phyloP scores from a whole-genome alignment of 2,888 invertebrate genomes.

The Halictus quadricinctus region DNA sequence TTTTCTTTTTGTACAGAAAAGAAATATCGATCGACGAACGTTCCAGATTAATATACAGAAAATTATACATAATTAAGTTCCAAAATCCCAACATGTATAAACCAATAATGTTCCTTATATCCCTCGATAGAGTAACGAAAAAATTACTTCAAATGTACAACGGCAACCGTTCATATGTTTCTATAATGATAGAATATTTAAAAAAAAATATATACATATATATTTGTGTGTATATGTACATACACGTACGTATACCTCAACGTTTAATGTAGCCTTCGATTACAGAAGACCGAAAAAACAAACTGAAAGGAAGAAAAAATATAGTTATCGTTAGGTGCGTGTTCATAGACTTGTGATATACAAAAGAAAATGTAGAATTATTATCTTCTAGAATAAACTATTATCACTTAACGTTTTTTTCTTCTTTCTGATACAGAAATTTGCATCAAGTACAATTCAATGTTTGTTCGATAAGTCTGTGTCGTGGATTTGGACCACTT shows the following conservation, averaged over 20 bases:
- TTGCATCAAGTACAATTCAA: conserved; percentile 32
- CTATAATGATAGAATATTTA: not conserved
- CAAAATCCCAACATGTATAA: conserved; percentile 40
- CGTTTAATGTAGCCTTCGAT: conserved; percentile 25
- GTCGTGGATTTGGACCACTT: not conserved
- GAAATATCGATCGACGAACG: conserved; percentile 18
- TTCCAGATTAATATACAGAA: conserved; percentile 17
- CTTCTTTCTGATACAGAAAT: conserved; percentile 48
- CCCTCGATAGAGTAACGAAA: conserved; percentile 23
- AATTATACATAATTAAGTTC: conserved; percentile 21
- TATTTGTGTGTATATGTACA: not conserved
- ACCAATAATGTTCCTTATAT: conserved; percentile 45
- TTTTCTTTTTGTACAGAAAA: conserved; percentile 10
- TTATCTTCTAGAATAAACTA: conserved; percentile 31
- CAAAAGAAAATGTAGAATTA: conserved; percentile 24
- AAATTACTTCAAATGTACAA: conserved; percentile 26
- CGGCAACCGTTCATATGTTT: conserved; percentile 3
- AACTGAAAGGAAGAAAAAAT: conserved; percentile 8
- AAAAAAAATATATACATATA: not conserved
- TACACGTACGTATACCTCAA: not conserved
- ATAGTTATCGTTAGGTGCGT: conserved; percentile 9
- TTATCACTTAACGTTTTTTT: conserved; percentile 5
- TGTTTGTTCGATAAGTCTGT: conserved; percentile 10
- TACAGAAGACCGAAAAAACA: conserved; percentile 12
- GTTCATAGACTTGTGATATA: conserved; percentile 21